Percentiles rank a stretch among this genome's conserved stretches.
Conservation (phyloP, 1,140 invertebrate species). For the Cotesia glomerata region DNA sequence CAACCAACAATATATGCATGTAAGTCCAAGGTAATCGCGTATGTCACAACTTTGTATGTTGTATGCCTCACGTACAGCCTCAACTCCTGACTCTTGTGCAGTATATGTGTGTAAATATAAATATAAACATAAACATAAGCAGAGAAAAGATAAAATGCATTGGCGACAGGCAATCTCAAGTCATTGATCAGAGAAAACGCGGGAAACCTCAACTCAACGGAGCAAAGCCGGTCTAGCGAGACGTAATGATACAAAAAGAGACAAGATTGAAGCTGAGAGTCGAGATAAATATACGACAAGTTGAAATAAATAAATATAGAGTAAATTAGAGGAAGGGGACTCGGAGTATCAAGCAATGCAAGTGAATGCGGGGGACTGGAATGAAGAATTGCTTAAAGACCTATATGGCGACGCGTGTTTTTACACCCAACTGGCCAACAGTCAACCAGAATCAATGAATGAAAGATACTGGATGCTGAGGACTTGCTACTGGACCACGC, state of each 20-base stretch:
- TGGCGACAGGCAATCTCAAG: constrained; percentile 35
- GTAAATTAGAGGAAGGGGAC: constrained; percentile 5
- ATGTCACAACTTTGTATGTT: constrained; percentile 50
- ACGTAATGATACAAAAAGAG: no score
- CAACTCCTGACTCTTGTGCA: background rate
- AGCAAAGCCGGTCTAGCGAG: constrained; percentile 12
- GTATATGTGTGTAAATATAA: no score
- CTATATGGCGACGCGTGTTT: constrained; percentile 45
- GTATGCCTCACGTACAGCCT: constrained; percentile 20
- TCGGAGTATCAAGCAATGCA: background rate
- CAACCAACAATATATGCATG: constrained; percentile 32
- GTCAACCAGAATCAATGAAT: constrained; percentile 42
- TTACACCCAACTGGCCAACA: constrained; percentile 22
- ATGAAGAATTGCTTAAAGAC: constrained; percentile 27
- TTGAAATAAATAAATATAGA: background rate
- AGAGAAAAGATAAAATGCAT: constrained; percentile 11
- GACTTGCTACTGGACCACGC: background rate
- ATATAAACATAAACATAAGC: constrained; percentile 12
- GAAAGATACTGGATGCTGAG: constrained; percentile 21
- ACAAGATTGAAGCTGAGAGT: no score
- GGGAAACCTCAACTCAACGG: constrained; percentile 35
- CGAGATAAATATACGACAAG: constrained; percentile 1
- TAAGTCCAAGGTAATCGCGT: constrained; percentile 61
- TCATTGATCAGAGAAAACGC: constrained; percentile 53
- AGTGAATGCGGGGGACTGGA: constrained; percentile 13